Evolutionary conservation across 1,140 invertebrate genomes (phyloP).

Genomic region (Diorhabda carinulata): DNA sequence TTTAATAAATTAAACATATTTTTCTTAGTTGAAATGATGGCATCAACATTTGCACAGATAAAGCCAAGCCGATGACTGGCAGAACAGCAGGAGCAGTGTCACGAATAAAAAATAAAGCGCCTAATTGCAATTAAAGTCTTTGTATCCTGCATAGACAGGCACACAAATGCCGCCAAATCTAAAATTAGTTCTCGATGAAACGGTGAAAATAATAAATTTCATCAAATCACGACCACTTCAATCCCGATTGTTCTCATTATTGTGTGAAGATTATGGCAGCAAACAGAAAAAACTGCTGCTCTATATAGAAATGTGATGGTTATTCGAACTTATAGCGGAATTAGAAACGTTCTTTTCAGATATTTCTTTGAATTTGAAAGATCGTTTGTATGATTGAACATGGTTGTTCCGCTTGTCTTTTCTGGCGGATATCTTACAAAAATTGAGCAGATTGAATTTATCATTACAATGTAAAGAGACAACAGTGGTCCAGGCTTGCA

Average conservation of each 20-base stretch:
- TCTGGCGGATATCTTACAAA: slow-evolving; percentile 13
- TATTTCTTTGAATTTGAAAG: slow-evolving; percentile 23
- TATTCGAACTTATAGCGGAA: slow-evolving; percentile 25
- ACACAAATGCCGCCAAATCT: slow-evolving; percentile 29
- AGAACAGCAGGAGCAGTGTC: slow-evolving; percentile 40
- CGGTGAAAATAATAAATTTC: slow-evolving; percentile 19
- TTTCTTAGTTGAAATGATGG: slow-evolving; percentile 37
- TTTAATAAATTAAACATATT: slow-evolving; percentile 38
- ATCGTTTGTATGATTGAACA: slow-evolving; percentile 6
- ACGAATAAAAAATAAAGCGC: slow-evolving; percentile 40
- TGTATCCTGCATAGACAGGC: slow-evolving; percentile 44
- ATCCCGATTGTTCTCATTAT: slow-evolving; percentile 24
- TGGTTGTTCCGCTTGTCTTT: slow-evolving; percentile 16
- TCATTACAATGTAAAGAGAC: background rate
- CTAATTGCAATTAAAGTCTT: slow-evolving; percentile 41
- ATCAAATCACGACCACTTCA: slow-evolving; percentile 23
- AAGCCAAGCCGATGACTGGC: slow-evolving; percentile 45
- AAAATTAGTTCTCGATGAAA: slow-evolving; percentile 22
- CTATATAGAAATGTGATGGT: slow-evolving; percentile 23
- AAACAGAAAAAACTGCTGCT: slow-evolving; percentile 30
- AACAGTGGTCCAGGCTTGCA: background rate
- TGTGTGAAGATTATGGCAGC: slow-evolving; percentile 30
- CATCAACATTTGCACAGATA: slow-evolving; percentile 47
- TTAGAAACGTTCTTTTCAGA: slow-evolving; percentile 27
- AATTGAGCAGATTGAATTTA: no score